phyloP scores from a whole-genome alignment of 1,140 invertebrate genomes.

The Caenorhabditis tropicalis region DNA sequence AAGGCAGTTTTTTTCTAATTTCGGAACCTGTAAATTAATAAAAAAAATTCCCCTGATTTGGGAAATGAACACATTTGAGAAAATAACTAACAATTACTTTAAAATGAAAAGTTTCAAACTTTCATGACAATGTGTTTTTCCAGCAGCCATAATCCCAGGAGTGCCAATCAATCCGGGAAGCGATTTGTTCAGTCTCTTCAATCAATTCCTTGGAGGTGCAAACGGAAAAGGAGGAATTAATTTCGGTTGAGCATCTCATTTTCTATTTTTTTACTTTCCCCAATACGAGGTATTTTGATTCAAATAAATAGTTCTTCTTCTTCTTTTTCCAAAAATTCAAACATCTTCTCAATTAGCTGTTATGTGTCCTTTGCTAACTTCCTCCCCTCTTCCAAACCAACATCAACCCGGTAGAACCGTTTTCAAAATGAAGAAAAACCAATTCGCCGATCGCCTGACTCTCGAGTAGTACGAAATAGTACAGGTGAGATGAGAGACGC shows the following conservation, averaged over 20 bases:
- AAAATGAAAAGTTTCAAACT: not conserved
- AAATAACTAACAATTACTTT: too few species aligned
- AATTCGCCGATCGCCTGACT: not conserved
- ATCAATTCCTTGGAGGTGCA: conserved; percentile 48
- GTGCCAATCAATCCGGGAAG: not conserved
- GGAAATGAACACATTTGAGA: too few species aligned
- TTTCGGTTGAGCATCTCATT: not conserved
- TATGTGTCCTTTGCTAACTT: not conserved
- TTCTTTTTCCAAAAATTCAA: not conserved
- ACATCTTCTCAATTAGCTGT: not conserved
- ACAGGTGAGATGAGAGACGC: not conserved
- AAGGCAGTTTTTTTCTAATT: too few species aligned
- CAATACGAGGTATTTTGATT: conserved; percentile 8
- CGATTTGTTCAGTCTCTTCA: conserved; percentile 50
- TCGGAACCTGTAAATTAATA: too few species aligned
- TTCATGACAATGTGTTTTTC: not conserved
- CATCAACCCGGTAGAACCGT: conserved; percentile 18
- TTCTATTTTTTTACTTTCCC: not conserved
- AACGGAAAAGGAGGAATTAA: not conserved
- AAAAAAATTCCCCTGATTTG: too few species aligned
- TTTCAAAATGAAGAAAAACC: not conserved
- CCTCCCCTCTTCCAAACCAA: not conserved
- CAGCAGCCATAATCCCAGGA: conserved; percentile 40
- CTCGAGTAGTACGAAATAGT: not conserved
- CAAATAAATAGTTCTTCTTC: not conserved